Percentiles rank a stretch among this genome's conserved stretches.
phyloP scores from a whole-genome alignment of 2,797 vertebrate genomes.

The Cyprinodon diabolis region DNA sequence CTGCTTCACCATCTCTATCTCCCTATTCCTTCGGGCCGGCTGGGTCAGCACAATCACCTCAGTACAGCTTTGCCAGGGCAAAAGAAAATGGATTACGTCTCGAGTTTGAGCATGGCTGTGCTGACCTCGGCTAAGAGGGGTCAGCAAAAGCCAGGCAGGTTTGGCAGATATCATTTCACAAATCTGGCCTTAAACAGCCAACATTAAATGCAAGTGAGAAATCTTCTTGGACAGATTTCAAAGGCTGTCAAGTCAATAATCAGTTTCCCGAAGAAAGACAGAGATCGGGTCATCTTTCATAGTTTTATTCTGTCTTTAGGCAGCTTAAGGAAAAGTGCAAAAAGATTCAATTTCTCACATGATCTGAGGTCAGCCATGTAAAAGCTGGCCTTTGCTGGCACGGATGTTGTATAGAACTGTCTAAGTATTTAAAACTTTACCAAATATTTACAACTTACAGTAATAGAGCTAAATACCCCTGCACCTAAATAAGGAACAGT shows the following conservation, averaged over 20 bases:
- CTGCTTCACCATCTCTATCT: slow-evolving; percentile 40
- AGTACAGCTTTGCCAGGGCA: slow-evolving; percentile 62
- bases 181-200: slow-evolving; percentile 52
- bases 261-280: slow-evolving; percentile 38
- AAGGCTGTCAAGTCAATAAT: slow-evolving; percentile 48
- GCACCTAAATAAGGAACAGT: background rate
- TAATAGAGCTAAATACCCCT: slow-evolving; percentile 3
- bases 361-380: slow-evolving; percentile 16
- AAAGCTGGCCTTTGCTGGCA: slow-evolving; percentile 13
- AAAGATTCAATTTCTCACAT: slow-evolving; percentile 8
- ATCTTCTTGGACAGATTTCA: slow-evolving; percentile 61
- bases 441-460: background rate
- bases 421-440: slow-evolving; percentile 14
- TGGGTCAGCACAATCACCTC: slow-evolving; percentile 73
- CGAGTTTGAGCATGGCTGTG: slow-evolving; percentile 60
- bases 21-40: slow-evolving; percentile 54
- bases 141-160: slow-evolving; percentile 64
- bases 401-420: background rate
- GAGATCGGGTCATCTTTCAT: slow-evolving; percentile 50
- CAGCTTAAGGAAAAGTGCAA: slow-evolving; percentile 9
- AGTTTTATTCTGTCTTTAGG: slow-evolving; percentile 40
- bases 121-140: slow-evolving; percentile 74
- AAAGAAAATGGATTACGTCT: slow-evolving; percentile 69
- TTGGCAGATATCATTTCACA: slow-evolving; percentile 68
- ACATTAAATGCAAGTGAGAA: slow-evolving; percentile 59